Conservation (phyloP, 2,113 vertebrate genomes). For the Cyanoramphus novaezelandiae region DNA sequence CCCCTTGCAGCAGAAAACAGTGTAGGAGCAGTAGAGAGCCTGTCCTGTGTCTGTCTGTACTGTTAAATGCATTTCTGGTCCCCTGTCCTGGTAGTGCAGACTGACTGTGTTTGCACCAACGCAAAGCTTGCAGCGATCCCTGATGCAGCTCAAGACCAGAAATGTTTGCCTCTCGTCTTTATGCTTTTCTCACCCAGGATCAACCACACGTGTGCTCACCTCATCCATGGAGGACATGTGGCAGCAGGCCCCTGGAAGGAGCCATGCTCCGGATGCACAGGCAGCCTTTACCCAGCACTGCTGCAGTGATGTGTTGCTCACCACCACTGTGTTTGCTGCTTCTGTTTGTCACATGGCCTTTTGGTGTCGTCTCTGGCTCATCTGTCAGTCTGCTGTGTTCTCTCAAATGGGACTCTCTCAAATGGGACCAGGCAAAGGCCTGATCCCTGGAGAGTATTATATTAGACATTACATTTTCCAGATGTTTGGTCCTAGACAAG, state of each 20-base stretch:
- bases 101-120: neutral
- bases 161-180: neutral
- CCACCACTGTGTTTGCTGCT: neutral
- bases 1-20: neutral
- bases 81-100: neutral
- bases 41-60: neutral
- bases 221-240: neutral
- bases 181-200: neutral
- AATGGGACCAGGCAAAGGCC: neutral
- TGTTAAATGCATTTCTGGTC: neutral
- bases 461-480: conserved; percentile 12
- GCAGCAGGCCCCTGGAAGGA: neutral
- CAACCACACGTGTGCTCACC: neutral
- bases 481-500: neutral
- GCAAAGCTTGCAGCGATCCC: neutral
- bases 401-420: neutral
- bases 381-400: neutral
- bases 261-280: neutral
- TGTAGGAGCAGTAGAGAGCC: neutral
- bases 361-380: neutral
- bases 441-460: neutral
- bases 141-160: neutral
- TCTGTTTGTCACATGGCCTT: neutral
- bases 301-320: neutral
- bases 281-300: neutral